phyloP scores from a whole-genome alignment of 2,113 vertebrate genomes.

The Ceuthmochares aereus region DNA sequence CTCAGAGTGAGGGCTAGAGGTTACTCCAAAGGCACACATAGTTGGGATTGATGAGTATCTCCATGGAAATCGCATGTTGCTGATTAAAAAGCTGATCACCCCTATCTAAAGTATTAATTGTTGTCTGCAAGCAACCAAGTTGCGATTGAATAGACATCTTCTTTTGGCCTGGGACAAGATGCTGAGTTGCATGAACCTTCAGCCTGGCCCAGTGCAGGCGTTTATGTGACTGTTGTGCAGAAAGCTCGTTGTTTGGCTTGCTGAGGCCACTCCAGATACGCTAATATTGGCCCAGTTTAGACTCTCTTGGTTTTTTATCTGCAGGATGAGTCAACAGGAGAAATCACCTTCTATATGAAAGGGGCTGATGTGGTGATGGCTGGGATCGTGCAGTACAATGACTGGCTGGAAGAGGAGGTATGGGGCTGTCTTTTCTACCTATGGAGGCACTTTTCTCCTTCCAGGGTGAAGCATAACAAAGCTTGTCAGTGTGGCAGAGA shows the following conservation, averaged over 20 bases:
- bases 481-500: background rate
- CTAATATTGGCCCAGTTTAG: fast-evolving
- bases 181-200: background rate
- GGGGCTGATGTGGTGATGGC: slow-evolving; percentile 97
- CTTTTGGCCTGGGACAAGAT: background rate
- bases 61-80: background rate
- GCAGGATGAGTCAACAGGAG: slow-evolving; percentile 93
- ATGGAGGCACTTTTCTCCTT: background rate
- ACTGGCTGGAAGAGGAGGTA: slow-evolving; percentile 98
- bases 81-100: background rate
- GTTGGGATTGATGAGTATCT: background rate
- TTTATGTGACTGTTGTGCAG: background rate
- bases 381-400: slow-evolving; percentile 95
- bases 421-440: fast-evolving
- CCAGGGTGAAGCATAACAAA: background rate
- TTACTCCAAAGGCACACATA: background rate
- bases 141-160: background rate
- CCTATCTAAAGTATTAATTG: background rate
- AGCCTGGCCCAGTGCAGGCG: background rate
- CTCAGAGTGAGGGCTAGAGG: background rate
- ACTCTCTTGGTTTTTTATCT: background rate
- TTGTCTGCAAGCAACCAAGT: background rate
- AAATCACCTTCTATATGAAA: slow-evolving; percentile 98
- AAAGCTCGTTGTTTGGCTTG: fast-evolving
- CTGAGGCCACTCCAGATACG: background rate